Base-by-base conservation (phyloP, 2,888 invertebrate genomes). In the Amphiduros pacificus region DNA sequence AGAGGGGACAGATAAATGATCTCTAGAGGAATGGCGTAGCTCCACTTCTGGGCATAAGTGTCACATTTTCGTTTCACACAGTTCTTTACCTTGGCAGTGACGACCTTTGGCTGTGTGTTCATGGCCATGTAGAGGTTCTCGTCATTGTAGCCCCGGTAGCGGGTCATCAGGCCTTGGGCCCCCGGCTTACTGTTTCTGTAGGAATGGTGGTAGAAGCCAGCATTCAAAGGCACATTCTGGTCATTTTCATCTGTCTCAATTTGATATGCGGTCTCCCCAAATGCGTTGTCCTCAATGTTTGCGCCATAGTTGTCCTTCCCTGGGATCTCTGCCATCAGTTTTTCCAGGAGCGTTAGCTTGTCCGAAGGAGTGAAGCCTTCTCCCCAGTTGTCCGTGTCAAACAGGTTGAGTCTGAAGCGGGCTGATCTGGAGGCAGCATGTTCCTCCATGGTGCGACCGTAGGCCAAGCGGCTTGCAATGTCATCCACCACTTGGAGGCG, bases 1-100 rank as follows among this genome's bases (percentile, higher is more conserved):
- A 58, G 27, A 17, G 58, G 58, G 5, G 58, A 51, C 29, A 58
- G 20, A 36, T 58, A 58, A n/a, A 58, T 31, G 14, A 58, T 58
- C 36, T 58, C 58, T 28, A 58, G 36, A 9, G 58, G 58, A 22
- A 58, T 17, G 2, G 58, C 58, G n/a, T 51, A 58, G 2, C 51
- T 24, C 51, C 51, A 51, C 27, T 51, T 51, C 17, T 51, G 51
- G 4, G 17, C 20, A 22, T 20, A 11, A n/a, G n/a, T 22, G 5
- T n/a, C 5, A n/a, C 44, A 44, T n/a, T 6, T 44, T 22, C n/a
- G 5, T n/a, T n/a, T n/a, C n/a, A n/a, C n/a, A n/a, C n/a, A n/a
- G n/a, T n/a, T n/a, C n/a, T n/a, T n/a, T n/a, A n/a, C n/a, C n/a
- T n/a, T n/a, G 22, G 44, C 44, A 9, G 20, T 26, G 20, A 20